phyloP scores from a whole-genome alignment of 2,797 vertebrate species.

The Oreochromis grahami region DNA sequence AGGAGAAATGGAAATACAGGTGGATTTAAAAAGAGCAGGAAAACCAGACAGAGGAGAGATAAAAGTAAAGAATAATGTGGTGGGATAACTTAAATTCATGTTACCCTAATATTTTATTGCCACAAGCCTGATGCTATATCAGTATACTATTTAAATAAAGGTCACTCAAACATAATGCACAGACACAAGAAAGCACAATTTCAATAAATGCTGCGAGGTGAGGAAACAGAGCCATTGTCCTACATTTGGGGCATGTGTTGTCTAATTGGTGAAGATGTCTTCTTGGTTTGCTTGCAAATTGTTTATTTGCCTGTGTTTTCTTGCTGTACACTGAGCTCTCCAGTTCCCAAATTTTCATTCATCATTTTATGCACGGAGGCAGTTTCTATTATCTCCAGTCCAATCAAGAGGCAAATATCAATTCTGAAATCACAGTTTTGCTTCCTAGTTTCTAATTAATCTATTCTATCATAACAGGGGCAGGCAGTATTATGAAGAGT shows the following conservation, averaged over 20 bases:
- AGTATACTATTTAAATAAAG: background rate
- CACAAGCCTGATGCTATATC: background rate
- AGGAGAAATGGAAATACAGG: conserved; percentile 49
- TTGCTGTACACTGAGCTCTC: background rate
- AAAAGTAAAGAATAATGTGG: background rate
- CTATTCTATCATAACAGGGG: background rate
- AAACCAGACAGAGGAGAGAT: conserved; percentile 19
- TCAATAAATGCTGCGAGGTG: background rate
- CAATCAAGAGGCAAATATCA: background rate
- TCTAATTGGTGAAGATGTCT: background rate
- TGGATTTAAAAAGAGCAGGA: conserved; percentile 23
- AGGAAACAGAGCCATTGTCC: background rate
- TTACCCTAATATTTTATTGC: background rate
- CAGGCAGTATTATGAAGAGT: background rate
- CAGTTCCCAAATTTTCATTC: background rate
- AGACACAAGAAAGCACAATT: background rate
- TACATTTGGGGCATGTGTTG: background rate
- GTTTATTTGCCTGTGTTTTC: background rate
- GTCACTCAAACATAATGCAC: background rate
- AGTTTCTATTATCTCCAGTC: background rate
- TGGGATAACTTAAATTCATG: background rate
- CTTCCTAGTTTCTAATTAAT: background rate
- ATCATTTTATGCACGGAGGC: background rate
- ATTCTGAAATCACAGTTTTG: background rate
- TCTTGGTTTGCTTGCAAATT: background rate